Base-by-base conservation (phyloP, 2,888 invertebrate species). In the Pachymerium ferrugineum region DNA sequence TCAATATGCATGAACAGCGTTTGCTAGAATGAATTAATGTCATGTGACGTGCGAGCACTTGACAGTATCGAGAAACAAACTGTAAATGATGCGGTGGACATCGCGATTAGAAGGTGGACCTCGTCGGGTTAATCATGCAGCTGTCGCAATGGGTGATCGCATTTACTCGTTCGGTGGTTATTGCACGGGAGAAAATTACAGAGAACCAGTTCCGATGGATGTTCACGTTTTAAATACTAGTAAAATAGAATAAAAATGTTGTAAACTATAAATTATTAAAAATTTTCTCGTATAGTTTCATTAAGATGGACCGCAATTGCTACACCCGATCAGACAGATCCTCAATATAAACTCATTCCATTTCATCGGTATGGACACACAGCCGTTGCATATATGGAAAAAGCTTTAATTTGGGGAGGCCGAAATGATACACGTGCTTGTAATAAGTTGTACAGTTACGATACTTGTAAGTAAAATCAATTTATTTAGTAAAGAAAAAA, bases 131-230 rank as follows among this genome's bases (percentile, higher is more conserved):
- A 94, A 94, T 82, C 94, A 94, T 86, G 94, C 94, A n/a, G 93
- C 93, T 4, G 93, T 91, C 28, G 86, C 88, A 74, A 88, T 94
- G 47, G 89, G 88, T 25, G 88, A 90, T 78, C 88, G 87, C 80
- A 91, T 97, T 77, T 95, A 89, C 83, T 92, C 93, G 0, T 95
- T 96, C 82, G 95, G 96, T 42, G 96, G 96, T 29, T 96, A 94
- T 81, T 94, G 92, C 81, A 92, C 93, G 0, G 90, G 90, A 10
- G 91, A 92, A 79, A 90, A 92, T 80, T 92, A 91, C 79, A 86
- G 87, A 74, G 86, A 88, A 14, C 38, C 73, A 82, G 86, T 88
- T 38, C 90, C 92, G 0, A 94, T 96, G 81, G 94, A 95, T 81
- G 90, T 95, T 1, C 92, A 94, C 83, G 87, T 93, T 14, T 84